Percentiles rank a stretch among this genome's conserved stretches.
These are phyloP conservation scores for Schizothorax lantsangensis DNA, from an alignment of 2,797 vertebrate species.

Conservation along the genomic window DNA sequence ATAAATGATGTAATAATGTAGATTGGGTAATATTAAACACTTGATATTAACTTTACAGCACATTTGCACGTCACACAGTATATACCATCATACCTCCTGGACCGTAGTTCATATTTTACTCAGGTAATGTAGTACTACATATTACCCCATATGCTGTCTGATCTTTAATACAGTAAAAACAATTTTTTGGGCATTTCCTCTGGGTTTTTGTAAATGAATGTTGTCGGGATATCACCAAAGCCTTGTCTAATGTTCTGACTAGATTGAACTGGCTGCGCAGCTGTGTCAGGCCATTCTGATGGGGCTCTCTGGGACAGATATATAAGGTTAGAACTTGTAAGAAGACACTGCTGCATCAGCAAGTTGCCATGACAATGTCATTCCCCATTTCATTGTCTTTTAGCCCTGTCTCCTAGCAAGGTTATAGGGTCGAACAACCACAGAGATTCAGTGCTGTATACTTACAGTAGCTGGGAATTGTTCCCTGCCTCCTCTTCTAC, in stretches of 20 bases:
- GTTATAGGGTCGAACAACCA: conserved; percentile 71
- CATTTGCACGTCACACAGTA: background rate
- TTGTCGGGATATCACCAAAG: conserved; percentile 4
- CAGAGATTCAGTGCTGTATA: conserved; percentile 48
- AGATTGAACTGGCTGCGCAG: conserved; percentile 26
- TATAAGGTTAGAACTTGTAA: conserved; percentile 77
- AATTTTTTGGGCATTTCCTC: background rate
- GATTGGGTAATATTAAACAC: no score
- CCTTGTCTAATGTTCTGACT: background rate
- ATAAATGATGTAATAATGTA: background rate
- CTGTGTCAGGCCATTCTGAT: conserved; percentile 45
- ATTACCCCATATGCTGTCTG: background rate
- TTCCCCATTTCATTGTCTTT: conserved; percentile 73
- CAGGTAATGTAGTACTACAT: background rate
- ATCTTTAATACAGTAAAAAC: background rate
- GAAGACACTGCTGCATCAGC: conserved; percentile 81
- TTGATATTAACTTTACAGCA: background rate
- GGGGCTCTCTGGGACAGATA: conserved; percentile 67
- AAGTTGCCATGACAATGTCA: conserved; percentile 74
- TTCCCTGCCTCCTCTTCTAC: conserved; percentile 21
- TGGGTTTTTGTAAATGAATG: background rate
- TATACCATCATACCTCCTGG: no score
- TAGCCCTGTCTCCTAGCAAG: conserved; percentile 63
- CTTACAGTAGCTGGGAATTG: conserved; percentile 42
- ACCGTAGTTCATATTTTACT: background rate